phyloP scores from a whole-genome alignment of 2,888 invertebrate genomes.

The Cheilosia urbana region DNA sequence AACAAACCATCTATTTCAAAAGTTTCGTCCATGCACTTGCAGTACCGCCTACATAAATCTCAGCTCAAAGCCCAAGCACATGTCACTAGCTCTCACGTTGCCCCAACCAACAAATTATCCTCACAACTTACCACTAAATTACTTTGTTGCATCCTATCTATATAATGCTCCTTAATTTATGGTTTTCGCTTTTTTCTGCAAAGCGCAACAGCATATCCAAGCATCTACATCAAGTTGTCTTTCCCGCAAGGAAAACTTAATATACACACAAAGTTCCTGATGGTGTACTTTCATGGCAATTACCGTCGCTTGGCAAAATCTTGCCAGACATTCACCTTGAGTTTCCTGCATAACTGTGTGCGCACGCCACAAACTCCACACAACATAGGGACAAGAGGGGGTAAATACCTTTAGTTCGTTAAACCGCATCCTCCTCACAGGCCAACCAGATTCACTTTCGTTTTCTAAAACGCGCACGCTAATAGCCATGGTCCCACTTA shows the following conservation, averaged over 20 bases:
- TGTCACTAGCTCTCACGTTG: constrained; percentile 1
- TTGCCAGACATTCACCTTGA: constrained; percentile 25
- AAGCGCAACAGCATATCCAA: not conserved
- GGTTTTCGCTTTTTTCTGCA: not conserved
- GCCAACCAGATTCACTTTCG: constrained; percentile 9
- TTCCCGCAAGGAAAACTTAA: not conserved
- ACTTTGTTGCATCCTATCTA: not conserved
- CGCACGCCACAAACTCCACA: not conserved
- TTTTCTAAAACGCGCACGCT: constrained; percentile 8
- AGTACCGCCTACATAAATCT: not conserved
- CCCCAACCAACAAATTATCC: not conserved
- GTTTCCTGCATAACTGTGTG: not conserved
- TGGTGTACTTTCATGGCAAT: constrained; percentile 8
- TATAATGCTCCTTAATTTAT: constrained; percentile 6
- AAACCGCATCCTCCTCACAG: constrained; percentile 14
- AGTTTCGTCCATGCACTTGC: too few species aligned
- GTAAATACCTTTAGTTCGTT: constrained; percentile 18
- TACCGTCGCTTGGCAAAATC: constrained; percentile 7
- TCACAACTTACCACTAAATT: not conserved
- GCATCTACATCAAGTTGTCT: not conserved
- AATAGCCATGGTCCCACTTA: not conserved
- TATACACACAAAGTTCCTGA: not conserved
- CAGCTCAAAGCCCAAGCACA: not conserved
- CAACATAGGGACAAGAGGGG: not conserved
- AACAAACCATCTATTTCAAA: not conserved